phyloP scores from a whole-genome alignment of 1,140 invertebrate genomes.

The Cyrtorhinus lividipennis region DNA sequence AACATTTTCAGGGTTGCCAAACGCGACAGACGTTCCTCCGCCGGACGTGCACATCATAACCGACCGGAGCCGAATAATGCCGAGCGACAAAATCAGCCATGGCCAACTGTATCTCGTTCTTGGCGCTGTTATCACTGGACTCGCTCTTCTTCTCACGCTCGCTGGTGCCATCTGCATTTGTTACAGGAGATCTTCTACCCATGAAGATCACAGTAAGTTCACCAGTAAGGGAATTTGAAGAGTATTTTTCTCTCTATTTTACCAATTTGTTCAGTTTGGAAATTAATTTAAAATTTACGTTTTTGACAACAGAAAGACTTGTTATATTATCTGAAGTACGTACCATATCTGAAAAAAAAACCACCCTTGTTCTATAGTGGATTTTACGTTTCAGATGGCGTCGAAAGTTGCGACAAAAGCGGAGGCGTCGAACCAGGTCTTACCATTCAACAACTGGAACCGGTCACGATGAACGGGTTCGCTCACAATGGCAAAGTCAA shows the following conservation, averaged over 20 bases:
- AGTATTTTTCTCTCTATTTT: neutral
- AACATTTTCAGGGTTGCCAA: constrained; percentile 23
- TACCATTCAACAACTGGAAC: constrained; percentile 26
- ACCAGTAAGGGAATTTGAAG: neutral
- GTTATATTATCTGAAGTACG: too few relatives aligned
- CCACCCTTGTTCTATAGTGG: too few relatives aligned
- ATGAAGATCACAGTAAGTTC: constrained; percentile 34
- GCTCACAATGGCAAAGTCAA: constrained; percentile 21
- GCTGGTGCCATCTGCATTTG: constrained; percentile 35
- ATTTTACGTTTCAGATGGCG: constrained; percentile 19
- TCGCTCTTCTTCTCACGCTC: constrained; percentile 32
- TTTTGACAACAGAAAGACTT: too few relatives aligned
- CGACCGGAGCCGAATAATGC: constrained; percentile 12
- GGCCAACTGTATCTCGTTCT: constrained; percentile 41
- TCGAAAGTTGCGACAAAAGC: constrained; percentile 22
- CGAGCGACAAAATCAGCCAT: constrained; percentile 24
- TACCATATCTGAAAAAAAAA: too few relatives aligned
- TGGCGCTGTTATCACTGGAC: constrained; percentile 36
- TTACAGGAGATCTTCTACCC: constrained; percentile 31
- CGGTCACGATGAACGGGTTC: constrained; percentile 24
- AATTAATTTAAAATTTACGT: too few relatives aligned
- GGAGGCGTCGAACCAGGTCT: constrained; percentile 22
- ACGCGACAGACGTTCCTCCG: constrained; percentile 19
- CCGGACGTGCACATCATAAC: constrained; percentile 14
- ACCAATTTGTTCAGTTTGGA: neutral